A percentile compares a stretch with the other conserved stretches of the same genome.
Conservation (phyloP, 2,797 vertebrate genomes). For the Denticeps clupeoides region DNA sequence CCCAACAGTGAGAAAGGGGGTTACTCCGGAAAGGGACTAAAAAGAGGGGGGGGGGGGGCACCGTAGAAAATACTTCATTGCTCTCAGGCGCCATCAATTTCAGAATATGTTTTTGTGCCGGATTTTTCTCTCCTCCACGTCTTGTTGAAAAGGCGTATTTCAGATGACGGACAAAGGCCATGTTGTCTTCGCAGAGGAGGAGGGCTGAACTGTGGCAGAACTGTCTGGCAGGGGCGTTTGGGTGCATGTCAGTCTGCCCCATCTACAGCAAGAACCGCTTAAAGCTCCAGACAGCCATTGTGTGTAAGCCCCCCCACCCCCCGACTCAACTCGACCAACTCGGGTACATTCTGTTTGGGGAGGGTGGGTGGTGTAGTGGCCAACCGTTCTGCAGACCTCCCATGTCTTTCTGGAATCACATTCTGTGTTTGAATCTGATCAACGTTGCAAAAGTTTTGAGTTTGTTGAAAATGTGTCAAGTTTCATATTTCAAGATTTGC, state of each 20-base stretch:
- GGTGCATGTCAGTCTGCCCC: conserved; percentile 29
- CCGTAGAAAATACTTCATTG: conserved; percentile 24
- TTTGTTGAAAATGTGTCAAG: too few relatives aligned
- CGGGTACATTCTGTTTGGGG: background rate
- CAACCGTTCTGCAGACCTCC: too few relatives aligned
- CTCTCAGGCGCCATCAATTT: conserved; percentile 34
- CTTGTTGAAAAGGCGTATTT: conserved; percentile 30
- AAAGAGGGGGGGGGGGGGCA: background rate
- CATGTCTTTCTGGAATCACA: too few relatives aligned
- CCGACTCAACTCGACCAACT: too few relatives aligned
- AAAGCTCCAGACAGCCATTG: conserved; percentile 27
- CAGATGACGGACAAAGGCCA: conserved; percentile 31
- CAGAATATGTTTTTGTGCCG: conserved; percentile 30
- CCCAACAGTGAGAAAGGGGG: conserved; percentile 1
- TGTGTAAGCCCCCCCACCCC: conserved; percentile 20
- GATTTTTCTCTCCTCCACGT: background rate
- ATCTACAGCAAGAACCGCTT: conserved; percentile 16
- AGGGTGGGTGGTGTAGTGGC: too few relatives aligned
- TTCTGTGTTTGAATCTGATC: too few relatives aligned
- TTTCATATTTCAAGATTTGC: too few relatives aligned
- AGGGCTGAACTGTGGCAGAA: conserved; percentile 29
- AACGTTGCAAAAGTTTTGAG: too few relatives aligned
- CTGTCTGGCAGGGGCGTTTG: conserved; percentile 23
- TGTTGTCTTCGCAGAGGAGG: conserved; percentile 24
- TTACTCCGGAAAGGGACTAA: too few relatives aligned